phyloP scores from a whole-genome alignment of 2,888 invertebrate species.

The Eristalinus aeneus region DNA sequence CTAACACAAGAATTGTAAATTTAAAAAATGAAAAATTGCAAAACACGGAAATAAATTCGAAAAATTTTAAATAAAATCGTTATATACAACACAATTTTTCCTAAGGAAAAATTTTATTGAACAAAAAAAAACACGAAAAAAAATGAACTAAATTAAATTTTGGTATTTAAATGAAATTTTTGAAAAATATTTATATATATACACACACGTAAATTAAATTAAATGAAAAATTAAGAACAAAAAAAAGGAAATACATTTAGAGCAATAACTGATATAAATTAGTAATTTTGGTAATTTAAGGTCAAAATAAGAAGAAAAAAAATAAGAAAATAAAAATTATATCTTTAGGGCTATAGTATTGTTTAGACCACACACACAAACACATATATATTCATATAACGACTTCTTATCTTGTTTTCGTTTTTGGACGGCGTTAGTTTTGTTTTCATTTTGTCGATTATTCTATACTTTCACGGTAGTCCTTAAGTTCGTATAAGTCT shows the following conservation, averaged over 20 bases:
- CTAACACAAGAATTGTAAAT: constrained; percentile 10
- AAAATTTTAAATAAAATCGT: constrained; percentile 45
- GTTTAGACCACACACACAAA: constrained; percentile 23
- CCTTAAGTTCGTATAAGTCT: constrained; percentile 49
- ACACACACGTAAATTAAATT: constrained; percentile 78
- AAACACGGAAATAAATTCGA: neutral
- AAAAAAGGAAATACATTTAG: constrained; percentile 76
- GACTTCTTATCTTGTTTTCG: constrained; percentile 40
- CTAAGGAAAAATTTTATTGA: constrained; percentile 72
- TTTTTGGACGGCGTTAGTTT: neutral
- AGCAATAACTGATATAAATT: constrained; percentile 70
- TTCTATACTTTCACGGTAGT: constrained; percentile 33
- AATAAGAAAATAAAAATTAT: constrained; percentile 42
- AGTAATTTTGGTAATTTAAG: constrained; percentile 69
- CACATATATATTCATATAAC: constrained; percentile 43
- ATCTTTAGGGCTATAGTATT: constrained; percentile 63
- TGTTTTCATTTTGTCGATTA: constrained; percentile 7
- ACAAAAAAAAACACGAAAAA: constrained; percentile 73
- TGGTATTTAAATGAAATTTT: constrained; percentile 83
- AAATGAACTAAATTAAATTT: constrained; percentile 82
- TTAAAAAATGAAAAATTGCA: neutral
- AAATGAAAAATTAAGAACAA: constrained; percentile 75
- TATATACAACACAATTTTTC: constrained; percentile 69
- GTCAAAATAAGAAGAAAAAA: constrained; percentile 42
- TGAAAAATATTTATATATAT: constrained; percentile 81